Conservation (phyloP, 2,113 vertebrate species). For the Leucosticte australis region DNA sequence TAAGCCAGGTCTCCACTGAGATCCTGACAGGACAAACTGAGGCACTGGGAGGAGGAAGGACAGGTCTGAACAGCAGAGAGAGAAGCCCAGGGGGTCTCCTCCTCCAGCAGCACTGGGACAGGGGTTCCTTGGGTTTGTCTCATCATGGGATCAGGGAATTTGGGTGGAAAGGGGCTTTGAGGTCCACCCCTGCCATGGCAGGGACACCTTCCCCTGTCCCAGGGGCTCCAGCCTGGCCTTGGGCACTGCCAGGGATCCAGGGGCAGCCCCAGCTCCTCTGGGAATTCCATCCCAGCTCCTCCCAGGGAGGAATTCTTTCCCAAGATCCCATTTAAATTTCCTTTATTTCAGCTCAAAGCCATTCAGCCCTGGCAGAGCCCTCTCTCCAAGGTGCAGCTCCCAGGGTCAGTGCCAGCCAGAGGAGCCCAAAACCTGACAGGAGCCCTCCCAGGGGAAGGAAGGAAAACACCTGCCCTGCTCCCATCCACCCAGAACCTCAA, state of each 20-base stretch:
- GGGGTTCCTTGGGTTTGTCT: background rate
- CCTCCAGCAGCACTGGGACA: background rate
- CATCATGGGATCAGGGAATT: background rate
- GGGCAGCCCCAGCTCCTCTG: background rate
- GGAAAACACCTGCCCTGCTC: background rate
- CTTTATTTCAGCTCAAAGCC: background rate
- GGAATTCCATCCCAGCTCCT: background rate
- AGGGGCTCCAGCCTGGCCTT: background rate
- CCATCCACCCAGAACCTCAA: fast-evolving
- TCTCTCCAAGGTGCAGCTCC: background rate
- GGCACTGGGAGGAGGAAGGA: background rate
- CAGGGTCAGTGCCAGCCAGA: background rate
- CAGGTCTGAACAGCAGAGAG: background rate
- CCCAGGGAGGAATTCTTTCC: background rate
- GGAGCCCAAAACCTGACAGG: background rate
- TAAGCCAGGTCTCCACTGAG: background rate
- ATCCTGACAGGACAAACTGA: background rate
- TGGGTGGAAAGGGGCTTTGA: background rate
- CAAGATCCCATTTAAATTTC: background rate
- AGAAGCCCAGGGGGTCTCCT: background rate
- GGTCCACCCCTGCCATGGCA: background rate
- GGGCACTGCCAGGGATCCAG: background rate
- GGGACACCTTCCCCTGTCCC: background rate
- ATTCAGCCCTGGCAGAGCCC: background rate
- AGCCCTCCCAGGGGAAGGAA: background rate